Conservation (phyloP, 2,797 vertebrate species). For the Melanotaenia trifasciata region DNA sequence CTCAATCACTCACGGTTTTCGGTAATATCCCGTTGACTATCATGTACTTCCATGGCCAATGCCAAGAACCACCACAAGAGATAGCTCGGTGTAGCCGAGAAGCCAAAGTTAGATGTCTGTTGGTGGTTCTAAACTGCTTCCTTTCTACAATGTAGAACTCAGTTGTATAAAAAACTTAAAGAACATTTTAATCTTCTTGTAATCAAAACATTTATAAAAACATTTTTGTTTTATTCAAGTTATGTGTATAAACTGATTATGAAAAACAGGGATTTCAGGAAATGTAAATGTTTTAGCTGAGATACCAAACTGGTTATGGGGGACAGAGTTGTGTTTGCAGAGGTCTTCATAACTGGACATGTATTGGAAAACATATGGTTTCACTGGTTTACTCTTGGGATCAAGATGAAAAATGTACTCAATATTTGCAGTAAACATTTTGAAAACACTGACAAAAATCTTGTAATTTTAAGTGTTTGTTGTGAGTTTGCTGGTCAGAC, state of each 20-base stretch:
- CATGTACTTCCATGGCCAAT: neutral
- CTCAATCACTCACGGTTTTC: neutral
- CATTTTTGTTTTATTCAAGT: no score
- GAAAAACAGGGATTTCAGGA: constrained; percentile 23
- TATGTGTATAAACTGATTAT: no score
- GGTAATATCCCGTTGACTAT: neutral
- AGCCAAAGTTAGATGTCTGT: neutral
- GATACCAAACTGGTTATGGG: constrained; percentile 42
- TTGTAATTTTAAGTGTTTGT: neutral
- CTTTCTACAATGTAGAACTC: neutral
- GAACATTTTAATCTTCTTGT: neutral
- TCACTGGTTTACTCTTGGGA: neutral
- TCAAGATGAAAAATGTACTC: neutral
- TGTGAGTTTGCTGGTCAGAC: neutral
- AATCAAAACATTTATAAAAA: no score
- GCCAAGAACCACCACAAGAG: neutral
- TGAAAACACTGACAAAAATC: neutral
- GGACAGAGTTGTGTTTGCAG: constrained; percentile 43
- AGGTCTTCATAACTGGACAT: neutral
- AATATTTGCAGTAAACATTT: neutral
- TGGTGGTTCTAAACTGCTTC: neutral
- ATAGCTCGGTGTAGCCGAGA: neutral
- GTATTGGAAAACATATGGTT: neutral
- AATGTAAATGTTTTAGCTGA: constrained; percentile 49
- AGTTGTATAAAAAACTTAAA: no score